Evolutionary conservation across 2,888 invertebrate species (phyloP).

Genomic region (Choristoneura rosaceana): DNA sequence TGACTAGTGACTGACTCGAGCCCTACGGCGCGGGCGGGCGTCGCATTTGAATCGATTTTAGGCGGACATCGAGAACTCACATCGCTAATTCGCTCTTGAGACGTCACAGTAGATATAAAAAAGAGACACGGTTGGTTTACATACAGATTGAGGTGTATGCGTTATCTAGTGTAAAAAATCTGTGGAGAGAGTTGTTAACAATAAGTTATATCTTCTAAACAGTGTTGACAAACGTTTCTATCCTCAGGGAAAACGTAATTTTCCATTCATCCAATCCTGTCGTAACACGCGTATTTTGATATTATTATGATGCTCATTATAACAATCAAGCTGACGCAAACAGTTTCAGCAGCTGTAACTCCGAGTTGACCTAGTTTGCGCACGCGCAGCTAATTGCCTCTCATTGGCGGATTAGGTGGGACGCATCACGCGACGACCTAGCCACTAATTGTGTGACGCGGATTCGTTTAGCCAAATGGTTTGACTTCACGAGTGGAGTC

Average conservation of each 20-base stretch:
- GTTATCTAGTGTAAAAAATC: too few species aligned
- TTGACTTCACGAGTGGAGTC: not conserved
- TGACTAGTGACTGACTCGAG: too few species aligned
- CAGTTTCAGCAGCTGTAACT: slow-evolving; percentile 58
- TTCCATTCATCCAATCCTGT: slow-evolving; percentile 5
- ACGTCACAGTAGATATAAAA: too few species aligned
- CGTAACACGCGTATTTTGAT: not conserved
- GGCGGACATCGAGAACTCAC: too few species aligned
- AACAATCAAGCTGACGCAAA: slow-evolving; percentile 33
- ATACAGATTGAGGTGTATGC: too few species aligned
- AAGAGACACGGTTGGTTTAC: too few species aligned
- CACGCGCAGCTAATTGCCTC: slow-evolving; percentile 65
- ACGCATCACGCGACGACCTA: slow-evolving; percentile 58
- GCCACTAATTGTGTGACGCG: slow-evolving; percentile 37
- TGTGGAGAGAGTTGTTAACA: too few species aligned
- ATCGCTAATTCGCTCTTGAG: too few species aligned
- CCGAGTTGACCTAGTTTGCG: slow-evolving; percentile 67
- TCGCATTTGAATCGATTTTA: too few species aligned
- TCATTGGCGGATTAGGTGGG: slow-evolving; percentile 59
- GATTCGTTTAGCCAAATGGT: slow-evolving; percentile 17
- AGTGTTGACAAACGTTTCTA: not conserved
- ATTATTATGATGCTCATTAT: not conserved
- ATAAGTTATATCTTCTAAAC: not conserved
- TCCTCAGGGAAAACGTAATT: not conserved
- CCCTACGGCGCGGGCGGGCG: too few species aligned